Evolutionary conservation across 2,888 invertebrate genomes (phyloP), one percentile per base, ranked within the genome.

Genomic region (Nymphalis polychloros): DNA sequence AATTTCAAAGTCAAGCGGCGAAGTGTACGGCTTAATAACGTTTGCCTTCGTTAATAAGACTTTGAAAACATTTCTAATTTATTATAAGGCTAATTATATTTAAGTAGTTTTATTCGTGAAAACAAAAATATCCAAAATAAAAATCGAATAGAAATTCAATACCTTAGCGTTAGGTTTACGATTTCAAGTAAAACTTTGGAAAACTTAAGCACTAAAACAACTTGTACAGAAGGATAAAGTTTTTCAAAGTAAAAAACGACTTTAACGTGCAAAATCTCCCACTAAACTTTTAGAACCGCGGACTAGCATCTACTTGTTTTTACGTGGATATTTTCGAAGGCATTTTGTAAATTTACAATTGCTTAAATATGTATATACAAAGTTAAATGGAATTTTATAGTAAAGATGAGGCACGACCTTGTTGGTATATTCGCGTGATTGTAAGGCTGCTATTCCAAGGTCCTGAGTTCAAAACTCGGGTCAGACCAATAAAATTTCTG

Each of bases 21-120:
- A 64, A 61, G 57, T 55, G 20, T 50, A 3, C 17, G 57, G 16
- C 49, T 60, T 65, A 60, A 65, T 60, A 52, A 59, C 27, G 53
- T 59, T 53, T 52, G 47, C 35, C 2, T 47, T 60, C 60, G 46
- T 31, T 60, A 65, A 60, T 52, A 19, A 59, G 65, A 60, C 65
- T 65, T 65, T 13, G 52, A 53, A 60, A 53, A 60, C 60, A 46
- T 31, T 50, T 47, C 46, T 60, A 60, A 53, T 48, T 48, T 31
- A 63, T 53, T 53, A 53, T 63, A 35, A 49, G 55, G 47, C 27
- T 63, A 13, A 55, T 62, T 62, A 46, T 41, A 8, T 50, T 20
- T 20, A 50, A 50, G 19, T 4, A 5, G 5, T 50, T 20, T 50
- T 19, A 50, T 50, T 50, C 0, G 3, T 19, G 23, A 53, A 53